Evolutionary conservation across 2,113 vertebrate species (phyloP).

Genomic region (Myrmecobius fasciatus): DNA sequence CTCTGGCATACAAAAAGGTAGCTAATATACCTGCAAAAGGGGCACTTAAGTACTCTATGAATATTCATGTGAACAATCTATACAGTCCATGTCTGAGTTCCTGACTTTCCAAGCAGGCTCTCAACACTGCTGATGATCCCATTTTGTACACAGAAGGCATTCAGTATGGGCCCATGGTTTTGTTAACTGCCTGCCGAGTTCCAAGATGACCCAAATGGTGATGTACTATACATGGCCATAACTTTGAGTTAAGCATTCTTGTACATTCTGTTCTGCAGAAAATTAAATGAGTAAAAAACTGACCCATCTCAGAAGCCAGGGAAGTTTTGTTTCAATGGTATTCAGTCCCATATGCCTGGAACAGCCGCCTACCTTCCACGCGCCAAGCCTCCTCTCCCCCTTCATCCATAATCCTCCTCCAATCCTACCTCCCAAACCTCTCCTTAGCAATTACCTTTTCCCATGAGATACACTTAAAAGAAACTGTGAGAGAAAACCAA

Average conservation of each 20-base stretch:
- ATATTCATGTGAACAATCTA: neutral
- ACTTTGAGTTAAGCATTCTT: constrained; percentile 22
- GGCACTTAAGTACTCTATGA: no score
- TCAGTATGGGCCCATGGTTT: neutral
- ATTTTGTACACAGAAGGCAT: neutral
- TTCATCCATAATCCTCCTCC: neutral
- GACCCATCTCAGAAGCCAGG: constrained; percentile 10
- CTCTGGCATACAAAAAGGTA: neutral
- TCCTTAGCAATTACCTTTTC: neutral
- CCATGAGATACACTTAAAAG: neutral
- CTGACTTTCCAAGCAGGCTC: neutral
- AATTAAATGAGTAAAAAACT: neutral
- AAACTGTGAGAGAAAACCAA: neutral
- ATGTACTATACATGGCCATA: constrained; percentile 8
- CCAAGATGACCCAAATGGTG: constrained; percentile 61
- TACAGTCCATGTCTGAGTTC: neutral
- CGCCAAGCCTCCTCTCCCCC: neutral
- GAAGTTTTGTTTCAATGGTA: neutral
- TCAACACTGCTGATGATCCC: neutral
- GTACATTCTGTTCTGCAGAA: constrained; percentile 49
- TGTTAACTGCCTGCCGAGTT: constrained; percentile 33
- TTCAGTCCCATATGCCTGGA: neutral
- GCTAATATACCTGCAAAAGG: neutral
- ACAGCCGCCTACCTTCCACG: neutral
- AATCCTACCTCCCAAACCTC: neutral